These are phyloP conservation scores for Falco columbarius DNA, from an alignment of 2,797 vertebrate species.

Conservation along the genomic window DNA sequence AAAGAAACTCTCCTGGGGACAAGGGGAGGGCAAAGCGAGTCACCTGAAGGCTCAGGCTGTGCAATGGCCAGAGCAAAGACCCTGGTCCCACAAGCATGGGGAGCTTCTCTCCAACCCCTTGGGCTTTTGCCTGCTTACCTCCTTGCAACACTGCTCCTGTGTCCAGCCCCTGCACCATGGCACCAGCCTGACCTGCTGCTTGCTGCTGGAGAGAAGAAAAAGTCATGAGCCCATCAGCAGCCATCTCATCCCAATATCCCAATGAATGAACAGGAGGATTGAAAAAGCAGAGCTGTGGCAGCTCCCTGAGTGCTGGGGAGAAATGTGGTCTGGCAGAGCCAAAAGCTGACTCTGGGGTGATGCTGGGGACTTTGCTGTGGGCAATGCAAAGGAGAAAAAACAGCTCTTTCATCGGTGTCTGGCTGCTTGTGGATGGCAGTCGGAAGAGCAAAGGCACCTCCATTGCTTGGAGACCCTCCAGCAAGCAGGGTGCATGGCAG, in stretches of 20 bases:
- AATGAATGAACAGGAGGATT: not conserved
- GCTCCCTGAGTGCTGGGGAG: not conserved
- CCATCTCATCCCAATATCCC: not conserved
- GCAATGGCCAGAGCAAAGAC: not conserved
- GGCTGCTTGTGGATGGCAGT: not conserved
- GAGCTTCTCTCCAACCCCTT: not conserved
- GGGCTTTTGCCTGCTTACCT: not conserved
- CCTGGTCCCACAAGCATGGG: not conserved
- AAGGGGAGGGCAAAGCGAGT: not conserved
- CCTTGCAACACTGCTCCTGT: not conserved
- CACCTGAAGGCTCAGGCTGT: not conserved
- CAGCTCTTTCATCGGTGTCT: not conserved
- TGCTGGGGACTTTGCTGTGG: not conserved
- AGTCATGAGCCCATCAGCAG: not conserved
- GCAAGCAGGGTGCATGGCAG: fast-evolving
- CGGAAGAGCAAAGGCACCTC: not conserved
- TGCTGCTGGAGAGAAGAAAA: not conserved
- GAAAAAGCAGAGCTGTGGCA: not conserved
- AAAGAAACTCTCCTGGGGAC: not conserved
- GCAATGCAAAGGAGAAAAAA: not conserved
- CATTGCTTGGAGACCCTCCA: not conserved
- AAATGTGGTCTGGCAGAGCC: not conserved
- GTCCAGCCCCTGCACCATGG: not conserved
- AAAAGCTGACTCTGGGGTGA: not conserved
- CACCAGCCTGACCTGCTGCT: not conserved